These are phyloP conservation scores for Sarcophilus harrisii DNA, from an alignment of 2,797 vertebrate genomes.

Conservation along the genomic window DNA sequence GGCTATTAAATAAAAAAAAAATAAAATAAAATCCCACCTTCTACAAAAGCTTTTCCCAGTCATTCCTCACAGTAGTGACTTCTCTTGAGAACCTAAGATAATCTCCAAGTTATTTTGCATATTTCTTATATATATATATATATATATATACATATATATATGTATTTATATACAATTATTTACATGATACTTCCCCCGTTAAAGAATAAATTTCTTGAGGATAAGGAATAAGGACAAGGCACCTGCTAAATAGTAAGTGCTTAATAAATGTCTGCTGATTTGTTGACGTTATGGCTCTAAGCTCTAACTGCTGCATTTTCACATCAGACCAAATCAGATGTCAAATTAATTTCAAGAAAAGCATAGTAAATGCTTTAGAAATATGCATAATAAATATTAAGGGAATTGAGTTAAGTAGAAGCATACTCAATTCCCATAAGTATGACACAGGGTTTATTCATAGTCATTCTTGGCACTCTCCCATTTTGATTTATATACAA, in stretches of 20 bases:
- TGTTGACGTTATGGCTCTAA: background rate
- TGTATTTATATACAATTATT: background rate
- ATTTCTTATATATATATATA: background rate
- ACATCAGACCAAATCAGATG: background rate
- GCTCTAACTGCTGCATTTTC: background rate
- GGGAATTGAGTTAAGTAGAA: background rate
- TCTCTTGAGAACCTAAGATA: background rate
- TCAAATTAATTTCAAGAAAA: background rate
- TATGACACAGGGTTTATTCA: background rate
- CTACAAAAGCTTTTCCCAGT: background rate
- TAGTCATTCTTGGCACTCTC: background rate
- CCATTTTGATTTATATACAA: background rate
- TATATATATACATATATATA: background rate
- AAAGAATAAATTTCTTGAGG: background rate
- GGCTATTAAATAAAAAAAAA: too few relatives aligned
- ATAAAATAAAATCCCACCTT: too few relatives aligned
- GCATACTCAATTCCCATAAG: background rate
- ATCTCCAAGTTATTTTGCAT: background rate
- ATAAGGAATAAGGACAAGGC: background rate
- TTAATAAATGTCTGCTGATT: background rate
- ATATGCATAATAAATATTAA: background rate
- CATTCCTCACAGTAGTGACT: background rate
- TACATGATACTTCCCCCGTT: background rate
- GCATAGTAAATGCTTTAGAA: background rate
- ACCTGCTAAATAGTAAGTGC: background rate